These are phyloP conservation scores for Philonicus albiceps DNA, from an alignment of 2,888 invertebrate genomes.

Conservation along the genomic window DNA sequence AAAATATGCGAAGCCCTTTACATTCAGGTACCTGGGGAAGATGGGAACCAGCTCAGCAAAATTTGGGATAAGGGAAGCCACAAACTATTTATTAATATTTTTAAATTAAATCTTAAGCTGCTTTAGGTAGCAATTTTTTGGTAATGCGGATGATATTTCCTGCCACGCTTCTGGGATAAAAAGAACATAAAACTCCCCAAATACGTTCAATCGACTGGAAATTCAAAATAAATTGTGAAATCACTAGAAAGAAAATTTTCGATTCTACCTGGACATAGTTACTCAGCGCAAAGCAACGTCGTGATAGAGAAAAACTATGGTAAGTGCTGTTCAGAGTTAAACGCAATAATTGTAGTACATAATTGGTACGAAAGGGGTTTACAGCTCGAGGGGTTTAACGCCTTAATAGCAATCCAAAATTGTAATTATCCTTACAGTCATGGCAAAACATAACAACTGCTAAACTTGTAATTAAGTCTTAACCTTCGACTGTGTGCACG, in stretches of 20 bases:
- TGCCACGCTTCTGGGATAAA: not conserved
- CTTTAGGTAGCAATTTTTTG: not conserved
- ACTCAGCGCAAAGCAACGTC: not conserved
- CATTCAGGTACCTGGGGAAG: not conserved
- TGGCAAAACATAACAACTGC: constrained; percentile 3
- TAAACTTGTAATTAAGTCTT: constrained; percentile 28
- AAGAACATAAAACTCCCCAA: not conserved
- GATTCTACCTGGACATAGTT: not conserved
- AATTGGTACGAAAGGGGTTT: not conserved
- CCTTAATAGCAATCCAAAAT: constrained; percentile 26
- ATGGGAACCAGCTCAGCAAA: not conserved
- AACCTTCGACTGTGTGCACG: constrained; percentile 10
- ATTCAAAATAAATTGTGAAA: not conserved
- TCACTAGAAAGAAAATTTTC: not conserved
- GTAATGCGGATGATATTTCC: not conserved
- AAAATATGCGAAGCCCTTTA: not conserved
- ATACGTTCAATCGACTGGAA: not conserved
- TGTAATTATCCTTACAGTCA: constrained; percentile 4
- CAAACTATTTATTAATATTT: not conserved
- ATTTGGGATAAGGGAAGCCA: not conserved
- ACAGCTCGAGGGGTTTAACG: not conserved
- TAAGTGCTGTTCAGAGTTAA: not conserved
- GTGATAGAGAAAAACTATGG: not conserved
- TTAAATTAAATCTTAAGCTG: not conserved
- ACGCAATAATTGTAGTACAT: not conserved